These are phyloP conservation scores for Distichodus sexfasciatus DNA, from an alignment of 2,797 vertebrate species.

Conservation along the genomic window DNA sequence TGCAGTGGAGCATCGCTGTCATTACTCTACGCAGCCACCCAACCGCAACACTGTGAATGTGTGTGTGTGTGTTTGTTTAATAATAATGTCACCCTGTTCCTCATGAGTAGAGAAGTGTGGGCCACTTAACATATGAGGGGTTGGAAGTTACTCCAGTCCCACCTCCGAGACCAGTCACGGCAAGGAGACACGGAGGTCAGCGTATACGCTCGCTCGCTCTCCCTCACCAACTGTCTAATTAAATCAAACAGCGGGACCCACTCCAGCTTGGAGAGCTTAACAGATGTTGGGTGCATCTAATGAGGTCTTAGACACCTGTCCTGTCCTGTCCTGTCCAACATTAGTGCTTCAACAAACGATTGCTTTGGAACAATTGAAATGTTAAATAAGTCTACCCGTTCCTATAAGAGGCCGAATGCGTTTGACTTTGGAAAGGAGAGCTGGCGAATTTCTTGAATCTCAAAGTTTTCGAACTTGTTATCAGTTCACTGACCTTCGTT, in stretches of 20 bases:
- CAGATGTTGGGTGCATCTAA: slow-evolving; percentile 42
- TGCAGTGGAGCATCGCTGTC: background rate
- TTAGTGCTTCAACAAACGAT: too few relatives aligned
- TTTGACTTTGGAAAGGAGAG: too few relatives aligned
- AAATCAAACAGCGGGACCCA: slow-evolving; percentile 41
- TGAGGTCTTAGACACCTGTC: slow-evolving; percentile 25
- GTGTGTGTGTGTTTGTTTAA: slow-evolving; percentile 23
- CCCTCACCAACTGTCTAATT: slow-evolving; percentile 49
- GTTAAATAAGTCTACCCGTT: slow-evolving; percentile 3
- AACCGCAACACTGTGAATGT: slow-evolving; percentile 4
- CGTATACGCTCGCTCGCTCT: slow-evolving; percentile 1
- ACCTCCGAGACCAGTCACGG: slow-evolving; percentile 51
- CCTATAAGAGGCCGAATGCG: too few relatives aligned
- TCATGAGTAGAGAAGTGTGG: too few relatives aligned
- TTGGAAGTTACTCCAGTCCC: slow-evolving; percentile 50
- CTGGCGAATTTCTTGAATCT: too few relatives aligned
- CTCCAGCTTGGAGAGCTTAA: slow-evolving; percentile 20
- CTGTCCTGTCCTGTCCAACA: slow-evolving; percentile 2
- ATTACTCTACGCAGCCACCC: slow-evolving; percentile 32
- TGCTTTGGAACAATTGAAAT: too few relatives aligned
- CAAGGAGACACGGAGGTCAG: slow-evolving; percentile 54
- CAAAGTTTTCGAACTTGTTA: too few relatives aligned
- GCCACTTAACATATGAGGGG: slow-evolving; percentile 4
- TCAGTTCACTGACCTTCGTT: too few relatives aligned
- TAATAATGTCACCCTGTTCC: too few relatives aligned